Evolutionary conservation across 2,113 vertebrate genomes (phyloP), one percentile per base, ranked within the genome.

Genomic region (Gyps fulvus): DNA sequence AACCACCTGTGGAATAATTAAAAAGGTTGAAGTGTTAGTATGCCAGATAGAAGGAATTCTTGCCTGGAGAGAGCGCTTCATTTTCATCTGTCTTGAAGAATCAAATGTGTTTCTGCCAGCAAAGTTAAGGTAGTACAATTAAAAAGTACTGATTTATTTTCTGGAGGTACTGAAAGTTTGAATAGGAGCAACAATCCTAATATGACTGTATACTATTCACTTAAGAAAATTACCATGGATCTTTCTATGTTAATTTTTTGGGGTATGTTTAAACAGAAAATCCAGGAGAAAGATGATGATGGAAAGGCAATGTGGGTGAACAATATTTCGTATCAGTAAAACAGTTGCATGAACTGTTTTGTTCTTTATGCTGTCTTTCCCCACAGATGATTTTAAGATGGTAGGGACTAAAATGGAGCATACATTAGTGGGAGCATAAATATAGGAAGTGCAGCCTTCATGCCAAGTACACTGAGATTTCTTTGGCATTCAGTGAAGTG

Each of bases 1-100:
- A 98, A 97, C 97, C 90, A 93, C 95, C 94, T 97, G 96, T 96
- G 96, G 95, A 97, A 96, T 97, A 94, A 95, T 98, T 96, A 96
- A 95, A 89, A 89, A 96, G 93, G 96, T 86, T 95, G 96, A 86
- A 97, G 91, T 40, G 90, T 70, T 77, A 36, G 58, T 55, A 38
- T 91, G 83, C 79, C 76, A 95, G 80, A 95, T 90, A 66, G 8
- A 87, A 88, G 93, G 90, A 83, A 96, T 95, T 94, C 77, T 79
- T 91, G 89, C 73, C 83, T 73, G 93, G 50, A 91, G 89, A 87
- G 74, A 85, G 21, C 40, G 6, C 79, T 93, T 86, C 69, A 1
- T 78, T 90, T 95, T 93, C 91, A 43, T 83, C 83, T 71, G 45
- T 40, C 63, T 26, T 20, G 72, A 82, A 74, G 95, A 93, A 87